These are phyloP conservation scores for Brachymystax lenok DNA, from an alignment of 2,797 vertebrate genomes.

Conservation along the genomic window DNA sequence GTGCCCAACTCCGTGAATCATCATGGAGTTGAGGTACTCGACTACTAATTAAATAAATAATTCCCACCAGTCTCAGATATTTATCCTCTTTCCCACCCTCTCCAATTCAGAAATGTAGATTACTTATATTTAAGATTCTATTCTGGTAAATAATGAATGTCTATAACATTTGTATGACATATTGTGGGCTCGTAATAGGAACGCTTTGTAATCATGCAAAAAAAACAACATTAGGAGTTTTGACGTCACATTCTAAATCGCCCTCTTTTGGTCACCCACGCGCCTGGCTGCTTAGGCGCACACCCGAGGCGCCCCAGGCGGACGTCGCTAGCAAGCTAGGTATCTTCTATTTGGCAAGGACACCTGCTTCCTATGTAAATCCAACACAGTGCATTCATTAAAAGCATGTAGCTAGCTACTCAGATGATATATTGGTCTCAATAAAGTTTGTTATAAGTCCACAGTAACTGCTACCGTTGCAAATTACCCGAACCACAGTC, in stretches of 20 bases:
- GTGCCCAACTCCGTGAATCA: too few relatives aligned
- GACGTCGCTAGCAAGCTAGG: not conserved
- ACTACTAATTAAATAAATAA: not conserved
- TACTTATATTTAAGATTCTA: not conserved
- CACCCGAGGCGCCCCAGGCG: not conserved
- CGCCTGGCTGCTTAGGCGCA: not conserved
- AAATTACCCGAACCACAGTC: not conserved
- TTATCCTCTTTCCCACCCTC: not conserved
- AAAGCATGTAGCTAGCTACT: not conserved
- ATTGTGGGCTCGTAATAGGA: too few relatives aligned
- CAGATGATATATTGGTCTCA: not conserved
- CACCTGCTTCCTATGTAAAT: not conserved
- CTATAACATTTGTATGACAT: not conserved
- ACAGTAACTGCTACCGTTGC: not conserved
- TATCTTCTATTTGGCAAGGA: not conserved
- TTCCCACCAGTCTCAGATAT: not conserved
- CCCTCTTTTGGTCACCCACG: not conserved
- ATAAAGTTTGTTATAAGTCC: not conserved
- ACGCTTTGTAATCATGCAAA: not conserved
- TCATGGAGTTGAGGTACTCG: too few relatives aligned
- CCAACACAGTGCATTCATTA: not conserved
- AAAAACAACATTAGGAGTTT: not conserved
- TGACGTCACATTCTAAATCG: not conserved
- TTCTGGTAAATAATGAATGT: not conserved
- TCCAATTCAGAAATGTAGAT: not conserved